Evolutionary conservation across 2,888 invertebrate species (phyloP), one percentile per base, ranked within the genome.

Genomic region (Drosophila macrothrix): DNA sequence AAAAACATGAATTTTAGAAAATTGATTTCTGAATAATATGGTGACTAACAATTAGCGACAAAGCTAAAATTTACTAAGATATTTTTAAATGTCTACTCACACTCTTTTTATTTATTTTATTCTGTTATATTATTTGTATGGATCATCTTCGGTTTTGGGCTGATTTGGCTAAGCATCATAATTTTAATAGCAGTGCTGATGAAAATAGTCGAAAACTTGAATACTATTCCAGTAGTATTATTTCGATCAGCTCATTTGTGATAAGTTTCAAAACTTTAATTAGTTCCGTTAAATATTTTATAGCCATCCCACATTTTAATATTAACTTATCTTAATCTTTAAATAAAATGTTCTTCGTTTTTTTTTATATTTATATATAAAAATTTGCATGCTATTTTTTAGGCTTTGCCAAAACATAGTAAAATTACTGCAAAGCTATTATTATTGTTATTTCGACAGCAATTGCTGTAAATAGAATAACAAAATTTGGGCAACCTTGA

Each of bases 401-500:
- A 14, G 12, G 14, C 35, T 14, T 14, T 14, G 12, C 14, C 14
- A 35, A 14, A 35, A 14, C 35, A 35, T 14, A 35, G 35, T 35
- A 14, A 14, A 5, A 14, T 14, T 37, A 19, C n/a, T 10, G n/a
- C n/a, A 1, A 41, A 10, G 10, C n/a, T 10, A 10, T 10, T 41
- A 4, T 12, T 41, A n/a, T 12, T 35, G 33, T 4, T 41, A 4
- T n/a, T 2, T n/a, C 4, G 4, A 39, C 33, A 59, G 28, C 10
- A 43, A 61, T 31, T 39, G 58, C 25, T n/a, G 39, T n/a, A 63
- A 39, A 54, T 59, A 55, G n/a, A 63, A 66, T 49, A 62, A 53
- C 39, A 39, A 66, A 19, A 54, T 80, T 78, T 76, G 71, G 80
- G 75, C 83, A 86, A 72, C 76, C 76, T 85, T 88, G 86, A 82